Percentiles rank a stretch among this genome's conserved stretches.
phyloP scores from a whole-genome alignment of 2,113 vertebrate species.

The Gymnobelideus leadbeateri region DNA sequence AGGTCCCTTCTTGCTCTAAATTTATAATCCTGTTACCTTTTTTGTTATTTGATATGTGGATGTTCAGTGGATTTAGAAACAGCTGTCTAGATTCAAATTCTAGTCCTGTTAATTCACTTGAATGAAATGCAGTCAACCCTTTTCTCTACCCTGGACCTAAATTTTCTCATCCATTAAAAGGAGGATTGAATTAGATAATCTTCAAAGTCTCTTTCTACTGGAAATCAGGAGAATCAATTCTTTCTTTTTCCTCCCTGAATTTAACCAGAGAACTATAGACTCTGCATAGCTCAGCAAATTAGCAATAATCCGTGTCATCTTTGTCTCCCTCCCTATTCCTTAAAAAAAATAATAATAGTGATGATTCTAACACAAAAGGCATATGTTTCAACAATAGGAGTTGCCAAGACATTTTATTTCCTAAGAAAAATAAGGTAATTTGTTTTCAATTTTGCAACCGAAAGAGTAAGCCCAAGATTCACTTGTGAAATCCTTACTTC shows the following conservation, averaged over 20 bases:
- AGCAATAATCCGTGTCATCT: not conserved
- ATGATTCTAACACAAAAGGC: not conserved
- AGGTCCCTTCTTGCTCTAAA: not conserved
- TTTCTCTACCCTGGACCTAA: not conserved
- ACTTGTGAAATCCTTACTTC: not conserved
- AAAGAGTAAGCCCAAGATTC: not conserved
- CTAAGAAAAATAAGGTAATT: slow-evolving; percentile 39
- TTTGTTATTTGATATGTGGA: not conserved
- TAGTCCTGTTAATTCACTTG: not conserved
- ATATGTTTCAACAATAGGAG: not conserved
- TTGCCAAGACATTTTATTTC: slow-evolving; percentile 27
- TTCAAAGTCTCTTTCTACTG: not conserved
- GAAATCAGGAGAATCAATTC: not conserved
- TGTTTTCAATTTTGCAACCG: not conserved
- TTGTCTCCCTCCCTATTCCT: not conserved
- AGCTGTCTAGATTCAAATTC: not conserved
- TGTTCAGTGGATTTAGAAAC: no score
- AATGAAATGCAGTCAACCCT: not conserved
- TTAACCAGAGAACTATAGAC: not conserved
- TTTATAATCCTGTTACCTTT: not conserved
- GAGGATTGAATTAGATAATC: not conserved
- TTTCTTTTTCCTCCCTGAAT: not conserved
- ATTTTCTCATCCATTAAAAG: not conserved
- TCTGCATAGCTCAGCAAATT: not conserved
- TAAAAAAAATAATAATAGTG: not conserved